These are phyloP conservation scores for Euphydryas editha DNA, from an alignment of 2,888 invertebrate species.

Conservation along the genomic window DNA sequence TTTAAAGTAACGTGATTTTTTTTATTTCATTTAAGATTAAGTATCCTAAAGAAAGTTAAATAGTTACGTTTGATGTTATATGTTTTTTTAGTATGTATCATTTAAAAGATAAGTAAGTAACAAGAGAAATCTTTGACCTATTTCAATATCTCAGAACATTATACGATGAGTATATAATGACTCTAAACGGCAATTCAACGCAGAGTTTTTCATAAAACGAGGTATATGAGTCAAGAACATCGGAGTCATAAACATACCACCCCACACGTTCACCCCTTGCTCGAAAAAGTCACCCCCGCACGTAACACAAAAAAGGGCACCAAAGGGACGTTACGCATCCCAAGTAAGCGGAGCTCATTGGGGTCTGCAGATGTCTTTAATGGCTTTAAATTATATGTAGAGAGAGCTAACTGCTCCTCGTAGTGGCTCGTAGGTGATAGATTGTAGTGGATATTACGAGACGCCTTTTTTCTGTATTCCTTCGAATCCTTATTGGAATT, in stretches of 20 bases:
- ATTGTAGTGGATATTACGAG: slow-evolving; percentile 52
- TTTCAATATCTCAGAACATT: slow-evolving; percentile 47
- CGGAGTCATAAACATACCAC: slow-evolving; percentile 74
- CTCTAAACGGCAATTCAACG: slow-evolving; percentile 69
- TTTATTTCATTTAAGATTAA: no score
- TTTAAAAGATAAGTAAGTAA: not conserved
- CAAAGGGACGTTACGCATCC: slow-evolving; percentile 79
- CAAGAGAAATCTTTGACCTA: slow-evolving; percentile 21
- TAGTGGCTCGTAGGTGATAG: slow-evolving; percentile 76
- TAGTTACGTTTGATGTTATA: not conserved
- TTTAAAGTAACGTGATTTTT: no score
- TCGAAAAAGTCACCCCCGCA: slow-evolving; percentile 82
- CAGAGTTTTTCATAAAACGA: slow-evolving; percentile 78
- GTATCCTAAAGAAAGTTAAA: no score
- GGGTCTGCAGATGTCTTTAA: slow-evolving; percentile 83
- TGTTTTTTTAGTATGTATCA: not conserved
- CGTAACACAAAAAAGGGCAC: slow-evolving; percentile 81
- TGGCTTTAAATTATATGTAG: slow-evolving; percentile 83
- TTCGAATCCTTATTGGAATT: slow-evolving; percentile 33
- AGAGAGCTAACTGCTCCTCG: slow-evolving; percentile 76
- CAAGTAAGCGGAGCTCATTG: slow-evolving; percentile 79
- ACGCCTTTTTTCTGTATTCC: slow-evolving; percentile 36
- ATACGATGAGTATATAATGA: slow-evolving; percentile 60
- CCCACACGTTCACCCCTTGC: slow-evolving; percentile 80
- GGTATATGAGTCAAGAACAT: slow-evolving; percentile 81